Evolutionary conservation across 2,113 vertebrate genomes (phyloP).

Genomic region (Scomber scombrus): DNA sequence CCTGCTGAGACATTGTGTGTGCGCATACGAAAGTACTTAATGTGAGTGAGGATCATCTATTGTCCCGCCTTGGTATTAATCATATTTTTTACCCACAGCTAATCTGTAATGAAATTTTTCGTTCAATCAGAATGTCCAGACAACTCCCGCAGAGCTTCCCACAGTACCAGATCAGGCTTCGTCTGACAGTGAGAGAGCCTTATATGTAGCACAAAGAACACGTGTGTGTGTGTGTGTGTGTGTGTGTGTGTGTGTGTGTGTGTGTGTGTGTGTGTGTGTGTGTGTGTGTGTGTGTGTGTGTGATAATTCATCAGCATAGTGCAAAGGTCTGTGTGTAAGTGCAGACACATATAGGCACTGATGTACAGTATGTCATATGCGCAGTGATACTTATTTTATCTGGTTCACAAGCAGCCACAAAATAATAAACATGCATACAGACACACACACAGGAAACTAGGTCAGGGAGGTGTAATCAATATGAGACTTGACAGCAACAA

Average conservation of each 20-base stretch:
- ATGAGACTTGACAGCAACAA: slow-evolving; percentile 26
- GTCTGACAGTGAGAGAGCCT: slow-evolving; percentile 28
- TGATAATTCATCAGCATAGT: neutral
- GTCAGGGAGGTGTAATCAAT: slow-evolving; percentile 47
- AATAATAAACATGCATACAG: slow-evolving; percentile 8
- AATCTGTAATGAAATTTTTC: slow-evolving; percentile 74
- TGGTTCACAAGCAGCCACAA: slow-evolving; percentile 16
- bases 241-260: neutral
- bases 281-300: neutral
- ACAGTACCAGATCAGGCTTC: slow-evolving; percentile 32
- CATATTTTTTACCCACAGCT: slow-evolving; percentile 59
- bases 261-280: neutral
- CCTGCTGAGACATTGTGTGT: slow-evolving; percentile 52
- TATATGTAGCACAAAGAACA: slow-evolving; percentile 2
- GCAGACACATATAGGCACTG: neutral
- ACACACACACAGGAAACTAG: slow-evolving; percentile 16
- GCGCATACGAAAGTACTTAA: slow-evolving; percentile 26
- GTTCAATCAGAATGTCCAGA: slow-evolving; percentile 61
- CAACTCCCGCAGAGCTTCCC: slow-evolving; percentile 47
- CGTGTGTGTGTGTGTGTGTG: neutral
- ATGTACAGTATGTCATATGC: neutral
- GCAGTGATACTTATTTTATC: slow-evolving; percentile 23
- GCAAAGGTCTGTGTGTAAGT: neutral
- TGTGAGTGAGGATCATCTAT: slow-evolving; percentile 42
- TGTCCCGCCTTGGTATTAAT: slow-evolving; percentile 53